Base-by-base conservation (phyloP, 2,888 invertebrate species). In the Enoplolaimus lenunculus region DNA sequence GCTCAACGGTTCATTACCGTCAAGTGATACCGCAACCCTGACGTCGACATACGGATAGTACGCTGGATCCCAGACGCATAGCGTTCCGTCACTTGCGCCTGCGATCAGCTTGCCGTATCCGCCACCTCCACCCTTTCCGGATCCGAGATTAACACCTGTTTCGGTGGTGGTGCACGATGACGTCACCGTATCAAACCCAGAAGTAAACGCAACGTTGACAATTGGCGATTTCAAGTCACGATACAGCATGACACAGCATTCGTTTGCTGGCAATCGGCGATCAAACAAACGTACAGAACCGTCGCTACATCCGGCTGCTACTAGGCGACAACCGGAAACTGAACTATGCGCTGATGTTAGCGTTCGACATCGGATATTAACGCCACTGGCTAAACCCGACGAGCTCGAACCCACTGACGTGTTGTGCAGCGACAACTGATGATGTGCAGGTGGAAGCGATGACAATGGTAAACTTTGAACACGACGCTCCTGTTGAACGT, bases 221-320 rank as follows among this genome's bases (percentile, higher is more conserved):
- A 45, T 21, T 45, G 45, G 45, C 7, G 45, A 7, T 21, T 21
- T 7, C 45, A 45, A 45, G 45, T 45, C 45, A 45, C 45, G 45
- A 45, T 45, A 45, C 7, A 45, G 7, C 64, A 31, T 30, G 7
- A 72, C 76, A 74, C 70, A 81, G 81, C 81, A 85, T 72, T 88
- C 88, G 71, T 84, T 81, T 0, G 86, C 84, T 1, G 88, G 83
- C 67, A 88, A 82, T 66, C 94, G 86, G 76, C 89, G 86, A 83
- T 95, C 95, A 84, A 91, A 93, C 21, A 92, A 83, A 72, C 90
- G 86, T 65, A 94, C 88, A 2, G 88, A 87, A 69, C 95, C 95
- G 83, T 95, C 93, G 2, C 87, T 87, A 83, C 90, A 92, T 21
- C 95, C 94, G 74, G 87, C 87, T 66, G 87, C 87, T 75, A 90